Conservation (phyloP, 2,888 invertebrate species). For the Crepidodera aurea region DNA sequence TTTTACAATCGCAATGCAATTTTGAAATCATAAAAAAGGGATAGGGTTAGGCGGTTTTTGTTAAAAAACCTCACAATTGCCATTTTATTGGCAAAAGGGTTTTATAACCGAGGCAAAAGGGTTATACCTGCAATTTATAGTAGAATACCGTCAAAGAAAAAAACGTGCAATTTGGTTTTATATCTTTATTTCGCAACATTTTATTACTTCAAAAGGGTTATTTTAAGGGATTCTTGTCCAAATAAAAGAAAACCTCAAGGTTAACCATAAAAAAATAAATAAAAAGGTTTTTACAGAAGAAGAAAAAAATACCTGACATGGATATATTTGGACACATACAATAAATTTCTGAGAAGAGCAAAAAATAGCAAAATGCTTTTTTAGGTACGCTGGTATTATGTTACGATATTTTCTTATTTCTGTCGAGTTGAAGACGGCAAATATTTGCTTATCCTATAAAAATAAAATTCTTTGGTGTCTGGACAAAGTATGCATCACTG, state of each 20-base stretch:
- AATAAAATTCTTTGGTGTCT: slow-evolving; percentile 42
- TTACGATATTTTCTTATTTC: not conserved
- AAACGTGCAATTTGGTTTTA: slow-evolving; percentile 19
- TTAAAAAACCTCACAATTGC: slow-evolving; percentile 20
- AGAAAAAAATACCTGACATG: not conserved
- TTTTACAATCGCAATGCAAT: slow-evolving; percentile 12
- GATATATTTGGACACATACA: not conserved
- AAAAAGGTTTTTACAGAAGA: not conserved
- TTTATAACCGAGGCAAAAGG: slow-evolving; percentile 7
- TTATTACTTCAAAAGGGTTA: slow-evolving; percentile 12
- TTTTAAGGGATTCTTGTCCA: not conserved
- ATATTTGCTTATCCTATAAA: slow-evolving; percentile 34
- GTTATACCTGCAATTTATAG: not conserved
- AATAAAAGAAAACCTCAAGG: not conserved
- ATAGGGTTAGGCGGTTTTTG: slow-evolving; percentile 4
- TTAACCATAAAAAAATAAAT: not conserved
- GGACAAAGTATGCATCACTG: slow-evolving; percentile 2
- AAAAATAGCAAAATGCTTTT: not conserved
- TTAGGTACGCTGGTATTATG: not conserved
- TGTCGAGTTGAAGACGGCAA: not conserved
- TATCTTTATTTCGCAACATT: slow-evolving; percentile 15
- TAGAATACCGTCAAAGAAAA: not conserved
- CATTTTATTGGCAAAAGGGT: slow-evolving; percentile 15
- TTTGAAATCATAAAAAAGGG: slow-evolving; percentile 19
- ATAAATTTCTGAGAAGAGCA: not conserved